phyloP scores from a whole-genome alignment of 1,140 invertebrate species.

The Sinella curviseta region DNA sequence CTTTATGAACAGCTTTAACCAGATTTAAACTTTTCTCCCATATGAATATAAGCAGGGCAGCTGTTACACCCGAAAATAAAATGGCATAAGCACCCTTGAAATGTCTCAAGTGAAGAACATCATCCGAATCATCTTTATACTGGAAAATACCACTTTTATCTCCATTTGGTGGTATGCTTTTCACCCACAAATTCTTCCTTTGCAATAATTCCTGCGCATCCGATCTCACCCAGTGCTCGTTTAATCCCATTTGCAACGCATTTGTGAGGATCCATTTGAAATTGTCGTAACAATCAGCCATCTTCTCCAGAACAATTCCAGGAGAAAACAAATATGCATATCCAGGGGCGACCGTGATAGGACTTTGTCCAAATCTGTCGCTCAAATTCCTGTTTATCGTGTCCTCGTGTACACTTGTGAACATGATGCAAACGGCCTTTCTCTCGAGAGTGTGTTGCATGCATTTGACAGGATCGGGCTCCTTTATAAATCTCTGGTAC shows the following conservation, averaged over 20 bases:
- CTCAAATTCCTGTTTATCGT: neutral
- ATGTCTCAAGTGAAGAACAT: conserved; percentile 8
- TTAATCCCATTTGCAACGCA: neutral
- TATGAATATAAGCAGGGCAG: neutral
- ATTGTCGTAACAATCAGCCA: neutral
- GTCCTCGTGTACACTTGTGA: conserved; percentile 1
- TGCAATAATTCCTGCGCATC: neutral
- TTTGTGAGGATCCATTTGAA: neutral
- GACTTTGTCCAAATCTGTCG: conserved; percentile 18
- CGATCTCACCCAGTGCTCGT: neutral
- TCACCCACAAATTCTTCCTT: neutral
- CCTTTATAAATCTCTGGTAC: neutral
- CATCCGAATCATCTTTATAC: neutral
- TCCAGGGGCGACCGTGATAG: neutral
- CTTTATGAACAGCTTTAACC: neutral
- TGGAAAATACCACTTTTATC: neutral
- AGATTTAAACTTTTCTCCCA: neutral
- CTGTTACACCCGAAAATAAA: neutral
- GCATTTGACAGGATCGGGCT: conserved; percentile 2
- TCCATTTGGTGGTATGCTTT: neutral
- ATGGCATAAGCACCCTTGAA: neutral
- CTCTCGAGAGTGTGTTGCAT: neutral
- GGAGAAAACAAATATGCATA: conserved; percentile 11
- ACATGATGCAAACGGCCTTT: neutral
- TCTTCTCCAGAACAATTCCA: neutral